phyloP scores from a whole-genome alignment of 1,140 invertebrate genomes.

The Hyles vespertilio region DNA sequence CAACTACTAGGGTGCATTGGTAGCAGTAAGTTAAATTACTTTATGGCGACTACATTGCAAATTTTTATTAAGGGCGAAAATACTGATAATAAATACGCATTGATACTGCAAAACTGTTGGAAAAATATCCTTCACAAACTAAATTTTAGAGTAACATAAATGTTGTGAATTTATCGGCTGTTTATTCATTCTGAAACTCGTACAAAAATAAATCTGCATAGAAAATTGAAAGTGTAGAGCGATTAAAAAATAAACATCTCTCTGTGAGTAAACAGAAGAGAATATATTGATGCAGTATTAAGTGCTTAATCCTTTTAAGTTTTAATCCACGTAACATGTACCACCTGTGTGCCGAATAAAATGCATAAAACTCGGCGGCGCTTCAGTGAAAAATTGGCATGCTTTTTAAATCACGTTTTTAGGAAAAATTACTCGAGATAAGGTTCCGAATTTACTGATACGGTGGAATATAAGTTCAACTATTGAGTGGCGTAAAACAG shows the following conservation, averaged over 20 bases:
- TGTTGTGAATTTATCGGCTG: conserved; percentile 21
- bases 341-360: conserved; percentile 27
- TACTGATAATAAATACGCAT: conserved; percentile 25
- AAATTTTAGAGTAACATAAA: conserved; percentile 7
- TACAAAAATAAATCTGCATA: conserved; percentile 28
- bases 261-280: conserved; percentile 20
- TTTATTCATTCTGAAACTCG: conserved; percentile 15
- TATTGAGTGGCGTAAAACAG: conserved; percentile 30
- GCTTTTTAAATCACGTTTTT: conserved; percentile 58
- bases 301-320: conserved; percentile 32
- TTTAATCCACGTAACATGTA: conserved; percentile 24
- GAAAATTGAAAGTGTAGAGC: conserved; percentile 33
- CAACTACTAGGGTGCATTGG: conserved; percentile 29
- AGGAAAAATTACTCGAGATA: conserved; percentile 53
- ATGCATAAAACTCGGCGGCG: conserved; percentile 19
- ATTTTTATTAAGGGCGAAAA: conserved; percentile 34
- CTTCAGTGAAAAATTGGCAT: conserved; percentile 20
- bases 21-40: conserved; percentile 36
- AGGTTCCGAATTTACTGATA: conserved; percentile 69
- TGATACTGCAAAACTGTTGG: conserved; percentile 5
- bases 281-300: conserved; percentile 22
- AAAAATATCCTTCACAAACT: neutral
- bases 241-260: conserved; percentile 39
- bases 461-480: conserved; percentile 55
- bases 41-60: conserved; percentile 33